Evolutionary conservation across 2,113 vertebrate species (phyloP).

Genomic region (Aptenodytes forsteri): DNA sequence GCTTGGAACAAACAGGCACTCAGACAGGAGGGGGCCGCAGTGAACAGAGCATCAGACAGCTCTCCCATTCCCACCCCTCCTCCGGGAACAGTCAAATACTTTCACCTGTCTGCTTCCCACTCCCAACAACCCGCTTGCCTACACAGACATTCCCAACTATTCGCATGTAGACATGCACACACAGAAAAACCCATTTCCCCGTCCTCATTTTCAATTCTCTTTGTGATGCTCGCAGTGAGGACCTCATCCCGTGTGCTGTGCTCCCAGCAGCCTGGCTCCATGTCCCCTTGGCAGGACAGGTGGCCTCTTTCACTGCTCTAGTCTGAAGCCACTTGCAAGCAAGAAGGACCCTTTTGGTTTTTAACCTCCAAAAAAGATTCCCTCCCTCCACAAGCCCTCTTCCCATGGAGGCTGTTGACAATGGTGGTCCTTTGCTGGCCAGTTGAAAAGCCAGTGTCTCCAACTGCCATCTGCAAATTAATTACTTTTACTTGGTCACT

Average conservation of each 20-base stretch:
- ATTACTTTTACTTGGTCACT: background rate
- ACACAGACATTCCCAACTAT: background rate
- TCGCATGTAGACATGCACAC: fast-evolving
- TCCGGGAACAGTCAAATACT: background rate
- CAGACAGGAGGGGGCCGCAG: background rate
- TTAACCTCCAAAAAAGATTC: background rate
- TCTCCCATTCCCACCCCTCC: background rate
- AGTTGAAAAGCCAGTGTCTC: background rate
- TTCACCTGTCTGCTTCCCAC: background rate
- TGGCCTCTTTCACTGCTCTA: background rate
- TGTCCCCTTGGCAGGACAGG: background rate
- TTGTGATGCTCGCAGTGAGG: background rate
- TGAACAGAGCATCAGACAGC: fast-evolving
- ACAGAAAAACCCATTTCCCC: background rate
- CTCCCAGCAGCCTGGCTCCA: background rate
- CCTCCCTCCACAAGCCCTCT: background rate
- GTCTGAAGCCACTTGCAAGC: background rate
- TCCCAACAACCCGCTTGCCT: background rate
- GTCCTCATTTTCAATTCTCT: background rate
- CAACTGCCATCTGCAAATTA: background rate
- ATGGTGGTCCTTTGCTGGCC: background rate
- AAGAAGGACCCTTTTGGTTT: background rate
- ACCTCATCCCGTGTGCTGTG: fast-evolving
- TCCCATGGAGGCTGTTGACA: background rate
- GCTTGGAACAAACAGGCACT: background rate